phyloP scores from a whole-genome alignment of 2,888 invertebrate species.

The Scaptomyza parva region DNA sequence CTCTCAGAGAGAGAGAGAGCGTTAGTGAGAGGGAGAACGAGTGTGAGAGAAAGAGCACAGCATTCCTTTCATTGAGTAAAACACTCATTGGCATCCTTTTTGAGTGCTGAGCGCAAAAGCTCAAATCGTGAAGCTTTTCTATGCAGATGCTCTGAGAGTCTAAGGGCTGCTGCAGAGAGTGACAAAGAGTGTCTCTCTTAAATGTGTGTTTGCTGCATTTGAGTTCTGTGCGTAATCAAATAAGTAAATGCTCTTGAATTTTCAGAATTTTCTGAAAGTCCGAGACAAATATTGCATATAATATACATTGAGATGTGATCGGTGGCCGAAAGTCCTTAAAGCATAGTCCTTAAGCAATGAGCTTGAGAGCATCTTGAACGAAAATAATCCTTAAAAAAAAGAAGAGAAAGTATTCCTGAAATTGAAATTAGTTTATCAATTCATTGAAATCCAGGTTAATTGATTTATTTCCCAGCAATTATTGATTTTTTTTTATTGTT shows the following conservation, averaged over 20 bases:
- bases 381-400: too few species aligned
- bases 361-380: too few species aligned
- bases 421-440: too few species aligned
- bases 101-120: constrained; percentile 23
- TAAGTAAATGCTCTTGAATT: constrained; percentile 20
- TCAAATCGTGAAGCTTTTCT: constrained; percentile 13
- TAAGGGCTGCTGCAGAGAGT: constrained; percentile 18
- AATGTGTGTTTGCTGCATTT: neutral
- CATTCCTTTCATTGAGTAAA: constrained; percentile 5
- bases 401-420: too few species aligned
- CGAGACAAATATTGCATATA: neutral
- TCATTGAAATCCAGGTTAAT: too few species aligned
- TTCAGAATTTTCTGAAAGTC: constrained; percentile 2
- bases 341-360: too few species aligned
- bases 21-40: too few species aligned
- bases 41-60: neutral
- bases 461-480: too few species aligned
- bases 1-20: constrained; percentile 14
- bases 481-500: too few species aligned
- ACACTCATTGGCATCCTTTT: constrained; percentile 1
- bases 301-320: neutral
- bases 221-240: constrained; percentile 10
- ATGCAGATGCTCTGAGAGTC: constrained; percentile 21
- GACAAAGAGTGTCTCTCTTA: constrained; percentile 11
- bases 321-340: neutral